Percentiles rank a stretch among this genome's conserved stretches.
phyloP scores from a whole-genome alignment of 1,140 invertebrate species.

The Drosophila pectinifera region DNA sequence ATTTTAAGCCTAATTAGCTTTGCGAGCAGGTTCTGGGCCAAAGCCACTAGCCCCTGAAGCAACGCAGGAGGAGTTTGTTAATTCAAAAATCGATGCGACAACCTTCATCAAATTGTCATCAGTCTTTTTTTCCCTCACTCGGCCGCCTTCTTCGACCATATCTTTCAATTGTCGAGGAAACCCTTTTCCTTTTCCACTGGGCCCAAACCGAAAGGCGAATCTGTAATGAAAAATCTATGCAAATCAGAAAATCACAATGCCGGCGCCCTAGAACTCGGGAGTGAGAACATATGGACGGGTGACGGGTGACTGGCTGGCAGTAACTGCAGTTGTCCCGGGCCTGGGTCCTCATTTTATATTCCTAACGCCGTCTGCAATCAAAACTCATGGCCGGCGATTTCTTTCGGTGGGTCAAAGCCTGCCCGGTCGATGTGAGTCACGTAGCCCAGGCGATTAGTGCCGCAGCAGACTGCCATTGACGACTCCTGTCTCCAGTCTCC shows the following conservation, averaged over 20 bases:
- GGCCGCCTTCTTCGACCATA: not conserved
- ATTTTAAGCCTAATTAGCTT: slow-evolving; percentile 71
- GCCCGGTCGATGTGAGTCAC: slow-evolving; percentile 48
- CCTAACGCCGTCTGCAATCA: slow-evolving; percentile 60
- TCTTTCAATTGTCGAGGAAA: slow-evolving; percentile 31
- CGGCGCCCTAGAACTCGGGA: slow-evolving; percentile 25
- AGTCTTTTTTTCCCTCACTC: slow-evolving; percentile 39
- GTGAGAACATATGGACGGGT: slow-evolving; percentile 48
- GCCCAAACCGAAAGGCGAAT: slow-evolving; percentile 47
- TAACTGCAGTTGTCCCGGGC: slow-evolving; percentile 52
- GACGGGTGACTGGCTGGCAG: slow-evolving; percentile 50
- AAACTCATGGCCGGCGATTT: slow-evolving; percentile 70
- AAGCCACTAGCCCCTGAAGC: not conserved
- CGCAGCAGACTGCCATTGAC: slow-evolving; percentile 2
- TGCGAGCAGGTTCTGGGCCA: slow-evolving; percentile 33
- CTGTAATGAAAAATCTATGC: slow-evolving; percentile 80
- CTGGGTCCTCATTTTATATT: slow-evolving; percentile 70
- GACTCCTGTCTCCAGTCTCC: slow-evolving; percentile 20
- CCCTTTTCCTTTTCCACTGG: slow-evolving; percentile 33
- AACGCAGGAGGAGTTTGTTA: slow-evolving; percentile 39
- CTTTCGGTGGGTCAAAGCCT: slow-evolving; percentile 35
- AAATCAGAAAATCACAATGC: slow-evolving; percentile 56
- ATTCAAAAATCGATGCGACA: slow-evolving; percentile 74
- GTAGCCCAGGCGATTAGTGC: slow-evolving; percentile 45
- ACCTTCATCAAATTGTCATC: slow-evolving; percentile 79